Conservation (phyloP, 2,888 invertebrate genomes). For the Polyommatus iphigenia region DNA sequence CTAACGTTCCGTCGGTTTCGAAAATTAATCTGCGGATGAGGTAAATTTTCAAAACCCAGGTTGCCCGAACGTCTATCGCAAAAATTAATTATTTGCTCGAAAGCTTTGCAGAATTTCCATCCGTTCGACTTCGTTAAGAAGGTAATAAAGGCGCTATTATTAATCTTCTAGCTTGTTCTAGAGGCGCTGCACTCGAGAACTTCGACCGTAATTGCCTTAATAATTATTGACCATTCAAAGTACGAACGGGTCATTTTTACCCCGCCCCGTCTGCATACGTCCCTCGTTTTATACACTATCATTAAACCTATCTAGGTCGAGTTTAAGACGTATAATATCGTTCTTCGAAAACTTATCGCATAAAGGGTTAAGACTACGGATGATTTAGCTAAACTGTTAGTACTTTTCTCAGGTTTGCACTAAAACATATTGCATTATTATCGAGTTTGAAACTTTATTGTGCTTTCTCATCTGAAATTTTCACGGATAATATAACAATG, state of each 20-base stretch:
- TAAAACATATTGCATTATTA: not conserved
- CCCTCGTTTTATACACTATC: conserved; percentile 23
- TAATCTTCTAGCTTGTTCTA: conserved; percentile 49
- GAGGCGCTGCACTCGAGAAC: conserved; percentile 46
- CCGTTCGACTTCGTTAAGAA: conserved; percentile 71
- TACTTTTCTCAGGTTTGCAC: not conserved
- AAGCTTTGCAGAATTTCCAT: conserved; percentile 64
- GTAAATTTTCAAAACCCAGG: not conserved
- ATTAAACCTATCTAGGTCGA: not conserved
- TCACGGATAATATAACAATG: not conserved
- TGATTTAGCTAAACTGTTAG: not conserved
- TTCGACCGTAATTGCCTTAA: conserved; percentile 50
- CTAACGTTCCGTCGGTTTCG: not conserved
- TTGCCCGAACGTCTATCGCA: conserved; percentile 47
- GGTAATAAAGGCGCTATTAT: conserved; percentile 66
- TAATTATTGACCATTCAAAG: conserved; percentile 44
- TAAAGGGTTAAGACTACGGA: not conserved
- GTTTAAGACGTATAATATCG: not conserved
- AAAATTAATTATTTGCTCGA: conserved; percentile 61
- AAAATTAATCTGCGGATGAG: not conserved
- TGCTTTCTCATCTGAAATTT: no score
- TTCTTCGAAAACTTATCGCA: conserved; percentile 3
- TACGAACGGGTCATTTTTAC: conserved; percentile 45
- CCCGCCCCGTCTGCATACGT: conserved; percentile 38
- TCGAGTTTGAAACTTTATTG: not conserved